Evolutionary conservation across 2,888 invertebrate species (phyloP), one percentile per base, ranked within the genome.

Genomic region (Tetragnatha montana): DNA sequence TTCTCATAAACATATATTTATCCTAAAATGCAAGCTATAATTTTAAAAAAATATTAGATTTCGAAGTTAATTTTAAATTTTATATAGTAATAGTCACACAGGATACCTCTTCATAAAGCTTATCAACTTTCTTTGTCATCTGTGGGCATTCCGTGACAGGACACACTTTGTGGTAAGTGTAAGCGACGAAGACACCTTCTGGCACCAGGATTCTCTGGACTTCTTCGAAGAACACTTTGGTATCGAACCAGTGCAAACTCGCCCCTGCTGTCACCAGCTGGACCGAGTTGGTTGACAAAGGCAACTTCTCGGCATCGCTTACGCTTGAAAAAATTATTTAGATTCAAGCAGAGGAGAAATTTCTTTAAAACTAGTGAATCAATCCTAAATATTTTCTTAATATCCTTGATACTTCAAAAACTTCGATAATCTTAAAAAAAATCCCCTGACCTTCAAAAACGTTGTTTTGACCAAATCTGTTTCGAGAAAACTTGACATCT

Each of bases 191-290:
- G 22, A 93, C 93, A 4, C 94, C 94, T 80, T 93, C 93, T 19
- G 93, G 93, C 19, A 92, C 92, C 19, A 94, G 92, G 35, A 94
- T 92, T 74, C 94, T 92, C 82, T 92, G 92, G 0, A 93, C 94
- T 92, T 94, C 94, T 3, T 91, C 76, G 91, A 93, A 94, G 90
- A 94, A 94, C 90, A 92, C 92, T 6, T 93, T 92, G 60, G 93
- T 81, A 89, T 94, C 93, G 90, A 94, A 93, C 94, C 94, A 94
- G 91, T 94, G 94, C 79, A 93, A 92, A 10, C 94, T 93, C 84
- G 94, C 94, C 4, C 93, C 93, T 0, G 93, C 93, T 2, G 94
- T 94, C 4, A 94, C 92, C 73, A 94, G 92, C 76, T 94, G 93
- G 0, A 93, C 92, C 10, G 92, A 92, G 12, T 89, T 81, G 68